phyloP scores from a whole-genome alignment of 2,113 vertebrate species.

The Bombycilla garrulus region DNA sequence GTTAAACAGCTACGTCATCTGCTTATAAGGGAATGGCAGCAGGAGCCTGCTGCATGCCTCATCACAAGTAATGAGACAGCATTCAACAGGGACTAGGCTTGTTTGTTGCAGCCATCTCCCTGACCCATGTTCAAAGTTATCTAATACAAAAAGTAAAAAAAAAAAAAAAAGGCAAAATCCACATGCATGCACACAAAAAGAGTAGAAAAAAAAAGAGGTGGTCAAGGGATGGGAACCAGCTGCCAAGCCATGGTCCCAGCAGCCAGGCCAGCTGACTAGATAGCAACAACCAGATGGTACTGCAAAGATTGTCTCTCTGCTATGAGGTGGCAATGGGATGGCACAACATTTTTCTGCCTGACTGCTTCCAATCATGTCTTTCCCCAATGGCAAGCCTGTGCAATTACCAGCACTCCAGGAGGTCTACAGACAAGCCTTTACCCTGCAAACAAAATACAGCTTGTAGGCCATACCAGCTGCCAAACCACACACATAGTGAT shows the following conservation, averaged over 20 bases:
- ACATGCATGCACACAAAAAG: slow-evolving; percentile 8
- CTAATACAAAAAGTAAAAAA: slow-evolving; percentile 27
- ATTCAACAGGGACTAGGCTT: slow-evolving; percentile 76
- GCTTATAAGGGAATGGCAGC: slow-evolving; percentile 77
- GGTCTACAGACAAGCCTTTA: slow-evolving; percentile 91
- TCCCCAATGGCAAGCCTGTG: slow-evolving; percentile 88
- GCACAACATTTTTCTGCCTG: slow-evolving; percentile 96
- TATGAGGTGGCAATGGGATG: slow-evolving; percentile 95
- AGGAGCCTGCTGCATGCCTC: slow-evolving; percentile 69
- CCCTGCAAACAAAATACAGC: slow-evolving; percentile 95
- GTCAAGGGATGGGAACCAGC: slow-evolving; percentile 89
- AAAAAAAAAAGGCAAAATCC: not conserved
- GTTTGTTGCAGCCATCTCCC: slow-evolving; percentile 78
- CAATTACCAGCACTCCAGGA: slow-evolving; percentile 97
- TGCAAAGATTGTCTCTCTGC: slow-evolving; percentile 88
- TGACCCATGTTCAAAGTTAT: slow-evolving; percentile 78
- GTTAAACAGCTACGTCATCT: slow-evolving; percentile 76
- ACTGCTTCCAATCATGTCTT: slow-evolving; percentile 93
- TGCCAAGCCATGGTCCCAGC: slow-evolving; percentile 85
- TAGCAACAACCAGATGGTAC: slow-evolving; percentile 92
- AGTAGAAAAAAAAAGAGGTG: slow-evolving; percentile 33
- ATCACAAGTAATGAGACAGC: slow-evolving; percentile 77
- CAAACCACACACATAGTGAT: slow-evolving; percentile 90
- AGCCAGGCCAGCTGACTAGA: slow-evolving; percentile 90
- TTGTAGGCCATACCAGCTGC: slow-evolving; percentile 95